Conservation (phyloP, 92 coral and sea anemone genomes). For the Paramuricea clavata region DNA sequence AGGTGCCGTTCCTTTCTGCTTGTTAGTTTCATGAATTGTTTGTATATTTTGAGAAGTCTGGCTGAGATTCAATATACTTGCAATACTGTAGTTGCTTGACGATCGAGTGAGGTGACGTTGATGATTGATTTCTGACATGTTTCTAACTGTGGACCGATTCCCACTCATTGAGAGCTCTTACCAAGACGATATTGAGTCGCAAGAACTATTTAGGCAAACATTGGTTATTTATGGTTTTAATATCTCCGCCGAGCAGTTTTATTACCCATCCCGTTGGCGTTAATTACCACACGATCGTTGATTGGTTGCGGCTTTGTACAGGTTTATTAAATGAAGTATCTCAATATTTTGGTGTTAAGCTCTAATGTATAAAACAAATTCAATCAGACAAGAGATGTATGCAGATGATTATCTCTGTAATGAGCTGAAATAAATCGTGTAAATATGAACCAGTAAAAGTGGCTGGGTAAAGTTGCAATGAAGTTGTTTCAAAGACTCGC, state of each 20-base stretch:
- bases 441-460: conserved; percentile 39
- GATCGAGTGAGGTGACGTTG: background rate
- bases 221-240: conserved; percentile 60
- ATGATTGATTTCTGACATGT: conserved; percentile 34
- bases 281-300: conserved; percentile 44
- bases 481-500: background rate
- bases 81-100: conserved; percentile 34
- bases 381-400: conserved; percentile 60
- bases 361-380: conserved; percentile 56
- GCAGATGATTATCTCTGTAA: conserved; percentile 56
- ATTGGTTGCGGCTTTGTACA: conserved; percentile 60
- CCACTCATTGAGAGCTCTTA: conserved; percentile 35
- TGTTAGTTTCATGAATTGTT: conserved; percentile 15
- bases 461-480: conserved; percentile 2
- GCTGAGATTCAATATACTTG: conserved; percentile 30
- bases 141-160: conserved; percentile 30
- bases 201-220: conserved; percentile 40
- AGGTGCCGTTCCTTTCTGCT: background rate
- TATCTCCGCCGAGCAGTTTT: conserved; percentile 57
- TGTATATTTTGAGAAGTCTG: conserved; percentile 21
- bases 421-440: conserved; percentile 61
- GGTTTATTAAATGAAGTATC: conserved; percentile 60
- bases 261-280: conserved; percentile 63
- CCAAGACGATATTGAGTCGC: conserved; percentile 54
- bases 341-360: conserved; percentile 56